Evolutionary conservation across 2,888 invertebrate species (phyloP).

Genomic region (Caenorhabditis uteleia): DNA sequence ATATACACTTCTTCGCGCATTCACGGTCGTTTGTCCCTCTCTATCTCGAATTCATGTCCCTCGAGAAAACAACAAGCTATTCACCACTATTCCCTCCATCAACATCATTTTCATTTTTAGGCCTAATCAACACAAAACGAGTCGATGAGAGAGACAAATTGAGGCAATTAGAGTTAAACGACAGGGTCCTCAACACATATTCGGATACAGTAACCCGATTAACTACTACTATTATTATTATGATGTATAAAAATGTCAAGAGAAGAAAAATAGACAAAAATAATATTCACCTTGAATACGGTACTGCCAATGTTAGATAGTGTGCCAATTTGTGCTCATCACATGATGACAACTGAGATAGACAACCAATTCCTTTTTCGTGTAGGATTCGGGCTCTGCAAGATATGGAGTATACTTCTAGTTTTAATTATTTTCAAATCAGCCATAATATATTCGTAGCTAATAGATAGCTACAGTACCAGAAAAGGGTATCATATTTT

Average conservation of each 20-base stretch:
- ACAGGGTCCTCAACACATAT: not conserved
- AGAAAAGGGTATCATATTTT: no score
- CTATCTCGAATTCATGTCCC: constrained; percentile 7
- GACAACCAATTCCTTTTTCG: constrained; percentile 43
- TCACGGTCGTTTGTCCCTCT: constrained; percentile 1
- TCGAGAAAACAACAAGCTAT: not conserved
- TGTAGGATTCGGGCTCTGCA: constrained; percentile 55
- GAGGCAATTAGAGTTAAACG: constrained; percentile 22
- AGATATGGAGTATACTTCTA: no score
- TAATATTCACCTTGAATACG: constrained; percentile 43
- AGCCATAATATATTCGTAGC: no score
- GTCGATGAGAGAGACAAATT: constrained; percentile 12
- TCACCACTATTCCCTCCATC: constrained; percentile 13
- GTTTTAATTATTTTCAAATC: no score
- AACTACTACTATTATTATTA: not conserved
- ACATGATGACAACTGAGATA: constrained; percentile 39
- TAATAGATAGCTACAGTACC: no score
- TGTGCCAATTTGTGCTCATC: constrained; percentile 34
- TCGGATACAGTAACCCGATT: constrained; percentile 19
- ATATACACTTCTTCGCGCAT: constrained; percentile 30
- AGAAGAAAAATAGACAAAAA: not conserved
- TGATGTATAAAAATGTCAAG: no score
- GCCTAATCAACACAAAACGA: constrained; percentile 38
- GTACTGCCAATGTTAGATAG: constrained; percentile 44
- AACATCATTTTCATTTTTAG: constrained; percentile 2